Evolutionary conservation across 2,113 vertebrate genomes (phyloP).

Genomic region (Clarias magur): DNA sequence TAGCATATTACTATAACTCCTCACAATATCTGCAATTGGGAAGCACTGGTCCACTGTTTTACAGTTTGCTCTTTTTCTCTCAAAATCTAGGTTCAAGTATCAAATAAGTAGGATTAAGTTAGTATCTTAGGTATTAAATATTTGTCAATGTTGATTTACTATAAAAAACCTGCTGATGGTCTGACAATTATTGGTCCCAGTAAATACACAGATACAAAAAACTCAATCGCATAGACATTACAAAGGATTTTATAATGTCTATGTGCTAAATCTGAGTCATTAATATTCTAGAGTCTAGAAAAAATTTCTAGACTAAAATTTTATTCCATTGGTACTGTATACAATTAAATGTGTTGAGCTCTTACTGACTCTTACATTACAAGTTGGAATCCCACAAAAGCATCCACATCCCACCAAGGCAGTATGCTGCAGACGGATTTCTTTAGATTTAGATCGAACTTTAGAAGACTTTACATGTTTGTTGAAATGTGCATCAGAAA

Average conservation of each 20-base stretch:
- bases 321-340: not conserved
- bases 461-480: no score
- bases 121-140: not conserved
- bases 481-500: no score
- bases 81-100: not conserved
- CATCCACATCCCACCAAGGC: not conserved
- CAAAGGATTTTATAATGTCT: not conserved
- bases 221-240: no score
- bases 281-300: not conserved
- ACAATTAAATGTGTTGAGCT: not conserved
- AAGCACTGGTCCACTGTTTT: not conserved
- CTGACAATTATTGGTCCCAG: not conserved
- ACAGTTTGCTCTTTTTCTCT: not conserved
- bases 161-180: not conserved
- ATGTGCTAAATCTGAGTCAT: not conserved
- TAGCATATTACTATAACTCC: not conserved
- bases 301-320: no score
- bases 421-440: no score
- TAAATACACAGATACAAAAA: not conserved
- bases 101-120: not conserved
- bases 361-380: not conserved
- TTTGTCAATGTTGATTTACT: not conserved
- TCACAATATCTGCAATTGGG: not conserved
- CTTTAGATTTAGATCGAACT: no score
- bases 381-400: not conserved